These are phyloP conservation scores for Chaetops frenatus DNA, from an alignment of 2,113 vertebrate genomes.

Conservation along the genomic window DNA sequence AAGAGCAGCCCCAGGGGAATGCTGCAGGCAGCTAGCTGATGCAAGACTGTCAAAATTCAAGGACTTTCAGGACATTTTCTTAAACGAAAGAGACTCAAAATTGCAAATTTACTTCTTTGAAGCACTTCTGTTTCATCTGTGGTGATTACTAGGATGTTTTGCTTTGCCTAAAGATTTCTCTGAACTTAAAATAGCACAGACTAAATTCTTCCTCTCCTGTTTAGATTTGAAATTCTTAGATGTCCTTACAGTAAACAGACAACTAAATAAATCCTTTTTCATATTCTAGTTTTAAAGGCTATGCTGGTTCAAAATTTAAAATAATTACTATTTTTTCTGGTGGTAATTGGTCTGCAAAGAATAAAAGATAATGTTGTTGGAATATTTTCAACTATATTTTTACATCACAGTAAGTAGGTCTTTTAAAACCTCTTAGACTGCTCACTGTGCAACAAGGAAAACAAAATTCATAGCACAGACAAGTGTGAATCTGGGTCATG, in stretches of 20 bases:
- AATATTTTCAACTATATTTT: neutral
- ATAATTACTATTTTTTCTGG: neutral
- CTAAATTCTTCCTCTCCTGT: neutral
- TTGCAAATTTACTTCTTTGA: constrained; percentile 46
- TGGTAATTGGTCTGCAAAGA: neutral
- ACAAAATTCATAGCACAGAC: neutral
- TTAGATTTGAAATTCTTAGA: neutral
- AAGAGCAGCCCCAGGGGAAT: constrained; percentile 22
- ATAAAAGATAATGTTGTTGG: neutral
- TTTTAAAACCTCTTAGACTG: neutral
- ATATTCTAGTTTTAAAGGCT: neutral
- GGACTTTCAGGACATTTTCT: constrained; percentile 44
- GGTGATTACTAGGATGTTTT: constrained; percentile 26
- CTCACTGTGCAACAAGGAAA: neutral
- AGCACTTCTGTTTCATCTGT: constrained; percentile 32
- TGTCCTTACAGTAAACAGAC: neutral
- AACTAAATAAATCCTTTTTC: neutral
- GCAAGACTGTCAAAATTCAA: constrained; percentile 43
- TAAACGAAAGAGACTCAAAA: constrained; percentile 17
- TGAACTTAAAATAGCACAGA: constrained; percentile 45
- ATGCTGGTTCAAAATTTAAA: neutral
- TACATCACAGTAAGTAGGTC: neutral
- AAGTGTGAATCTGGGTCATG: constrained; percentile 13
- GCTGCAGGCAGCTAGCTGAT: constrained; percentile 13
- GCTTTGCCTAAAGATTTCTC: neutral